Base-by-base conservation (phyloP, 64 coral and sea anemone genomes). In the Stylophora pistillata region DNA sequence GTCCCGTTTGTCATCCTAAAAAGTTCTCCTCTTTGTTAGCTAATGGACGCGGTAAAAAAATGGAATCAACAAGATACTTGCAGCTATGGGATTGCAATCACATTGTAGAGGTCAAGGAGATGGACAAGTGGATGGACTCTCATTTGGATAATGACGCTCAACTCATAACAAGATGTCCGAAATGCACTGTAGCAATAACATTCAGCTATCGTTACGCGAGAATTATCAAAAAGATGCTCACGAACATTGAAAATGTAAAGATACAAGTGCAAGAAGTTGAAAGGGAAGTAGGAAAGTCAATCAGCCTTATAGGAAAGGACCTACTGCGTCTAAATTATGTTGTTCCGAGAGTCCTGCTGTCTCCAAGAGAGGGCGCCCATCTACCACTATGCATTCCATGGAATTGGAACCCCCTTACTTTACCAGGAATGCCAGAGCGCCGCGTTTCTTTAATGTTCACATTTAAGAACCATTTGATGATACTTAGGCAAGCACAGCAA, bases 201-300 rank as follows among this genome's bases (percentile, higher is more conserved):
- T 87, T 87, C 71, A 87, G 85, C 31, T 87, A 60, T 71, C 85
- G 85, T 27, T 87, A 87, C 63, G 85, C 71, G 13, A 87, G 76
- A 60, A 59, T 87, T 30, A 41, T 87, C 26, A 73, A 74, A 72
- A 74, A 60, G 55, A 41, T 72, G 14, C 59, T 87, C 15, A 57
- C 4, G n/a, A 75, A 74, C 6, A 61, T 62, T 14, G 52, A 78
- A 57, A 26, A 78, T 56, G 75, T 56, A 55, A 55, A 78, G 75
- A 55, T 26, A 13, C 21, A 14, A 56, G 27, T 78, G 56, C 9
- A 47, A 2, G 75, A 78, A 23, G 1, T 78, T 21, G 53, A 13
- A 78, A 56, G 56, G n/a, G 75, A 57, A 30, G 34, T 9, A 2
- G 11, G 12, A 21, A 13, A 14, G 2, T 78, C 23, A 12, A 13